Base-by-base conservation (phyloP, 92 coral and sea anemone species). In the Porites rus region DNA sequence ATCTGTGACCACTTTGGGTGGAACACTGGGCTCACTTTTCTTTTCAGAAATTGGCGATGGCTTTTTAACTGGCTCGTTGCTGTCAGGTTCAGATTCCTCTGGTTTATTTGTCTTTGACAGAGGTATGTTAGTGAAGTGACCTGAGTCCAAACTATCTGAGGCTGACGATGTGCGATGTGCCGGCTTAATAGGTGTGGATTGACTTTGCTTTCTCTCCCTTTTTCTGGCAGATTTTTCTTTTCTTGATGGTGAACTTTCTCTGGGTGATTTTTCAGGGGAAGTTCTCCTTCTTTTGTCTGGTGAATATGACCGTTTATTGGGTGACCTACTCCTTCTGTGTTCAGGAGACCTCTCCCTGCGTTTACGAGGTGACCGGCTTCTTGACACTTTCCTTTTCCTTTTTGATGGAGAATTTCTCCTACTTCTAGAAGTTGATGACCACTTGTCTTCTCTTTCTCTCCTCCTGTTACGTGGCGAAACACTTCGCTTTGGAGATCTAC, bases 61-160 rank as follows among this genome's bases (percentile, higher is more conserved):
- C 62, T 19, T 79, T 51, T 66, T 43, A 51, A 19, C 83, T 46
- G 43, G 20, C 12, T 66, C 79, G 9, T 83, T 65, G 51, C 22
- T 71, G 17, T 74, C 69, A 38, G 1, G n/a, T 51, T 13, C 68
- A 72, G 6, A 52, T 11, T 81, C 85, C 3, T 81, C 76, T 81
- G 66, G 58, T 69, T 81, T 69, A 16, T 28, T 81, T 24, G 52
- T 25, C 19, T 68, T 69, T 7, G 85, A 69, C 28, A 81, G 18
- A 7, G 85, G 85, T 12, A 81, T 81, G 68, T 62, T 83, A 22
- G 79, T 83, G 24, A 50, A 72, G 62, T 83, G 87, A 17, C 87
- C 78, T 7, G 87, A 83, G 79, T 72, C 87, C 50, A 83, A 51
- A 24, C 79, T 83, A 22, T 83, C 87, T 12, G 78, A 72, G 12